Evolutionary conservation across 2,888 invertebrate genomes (phyloP), one percentile per base, ranked within the genome.

Genomic region (Carcina quercana): DNA sequence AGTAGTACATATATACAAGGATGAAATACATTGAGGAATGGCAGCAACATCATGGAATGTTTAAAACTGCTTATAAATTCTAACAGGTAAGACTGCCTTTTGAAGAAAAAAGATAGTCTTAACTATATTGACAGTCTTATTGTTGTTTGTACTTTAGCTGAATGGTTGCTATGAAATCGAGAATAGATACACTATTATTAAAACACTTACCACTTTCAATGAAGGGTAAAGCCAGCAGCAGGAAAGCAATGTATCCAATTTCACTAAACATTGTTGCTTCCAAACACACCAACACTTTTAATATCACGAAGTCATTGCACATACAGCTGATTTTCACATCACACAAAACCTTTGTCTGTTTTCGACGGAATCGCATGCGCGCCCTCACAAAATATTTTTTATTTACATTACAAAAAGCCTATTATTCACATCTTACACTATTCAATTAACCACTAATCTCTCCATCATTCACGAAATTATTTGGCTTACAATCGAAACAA

Each of bases 161-260:
- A n/a, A n/a, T n/a, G n/a, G n/a, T n/a, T n/a, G n/a, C n/a, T n/a
- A n/a, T n/a, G n/a, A n/a, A n/a, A n/a, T n/a, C n/a, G n/a, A n/a
- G n/a, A n/a, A n/a, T n/a, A n/a, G n/a, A n/a, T n/a, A n/a, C n/a
- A n/a, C n/a, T 20, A 13, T 13, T n/a, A n/a, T n/a, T n/a, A n/a
- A n/a, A n/a, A n/a, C 34, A 86, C 89, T 89, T 64, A 90, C 90
- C 89, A 79, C 88, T 89, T 79, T 89, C 88, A 67, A 89, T 89
- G 73, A 88, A 87, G 55, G 89, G 89, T 64, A 89, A 85, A 65
- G 89, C 86, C 63, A 89, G 84, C 65, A 90, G 86, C 73, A 89
- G 82, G 79, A 88, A 88, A 64, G 88, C 82, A 74, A 88, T 86
- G 78, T 88, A 88, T 85, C 86, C 86, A 83, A 86, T 86, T 82